Conservation (phyloP, 2,113 vertebrate genomes). For the Anser cygnoides region DNA sequence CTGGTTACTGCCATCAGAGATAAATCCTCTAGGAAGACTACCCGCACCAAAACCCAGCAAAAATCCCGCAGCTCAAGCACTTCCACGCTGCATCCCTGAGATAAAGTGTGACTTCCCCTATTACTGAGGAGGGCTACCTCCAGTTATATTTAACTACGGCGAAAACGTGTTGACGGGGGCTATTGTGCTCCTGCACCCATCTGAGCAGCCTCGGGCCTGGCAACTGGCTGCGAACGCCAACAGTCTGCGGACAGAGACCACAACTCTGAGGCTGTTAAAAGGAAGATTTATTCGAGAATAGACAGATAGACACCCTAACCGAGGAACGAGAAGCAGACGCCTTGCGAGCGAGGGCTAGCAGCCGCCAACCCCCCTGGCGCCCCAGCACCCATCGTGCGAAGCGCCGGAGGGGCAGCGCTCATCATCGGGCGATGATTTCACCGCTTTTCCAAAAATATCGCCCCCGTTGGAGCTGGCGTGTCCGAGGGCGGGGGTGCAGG, state of each 20-base stretch:
- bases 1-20: constrained; percentile 70
- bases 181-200: background rate
- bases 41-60: constrained; percentile 69
- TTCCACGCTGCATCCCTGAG: constrained; percentile 38
- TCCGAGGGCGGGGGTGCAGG: no score
- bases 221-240: constrained; percentile 38
- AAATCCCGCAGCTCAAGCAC: constrained; percentile 70
- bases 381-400: background rate
- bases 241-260: background rate
- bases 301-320: no score
- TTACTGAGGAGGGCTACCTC: background rate
- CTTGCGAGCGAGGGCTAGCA: background rate
- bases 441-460: no score
- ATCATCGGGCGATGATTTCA: no score
- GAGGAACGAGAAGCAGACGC: background rate
- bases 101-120: constrained; percentile 3
- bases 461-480: no score
- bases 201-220: constrained; percentile 33
- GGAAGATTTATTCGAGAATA: background rate
- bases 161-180: background rate
- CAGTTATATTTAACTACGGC: background rate
- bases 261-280: background rate
- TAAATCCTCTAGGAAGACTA: constrained; percentile 87
- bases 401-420: background rate
- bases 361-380: background rate